Evolutionary conservation across 2,797 vertebrate species (phyloP).

Genomic region (Coregonus suidteri): DNA sequence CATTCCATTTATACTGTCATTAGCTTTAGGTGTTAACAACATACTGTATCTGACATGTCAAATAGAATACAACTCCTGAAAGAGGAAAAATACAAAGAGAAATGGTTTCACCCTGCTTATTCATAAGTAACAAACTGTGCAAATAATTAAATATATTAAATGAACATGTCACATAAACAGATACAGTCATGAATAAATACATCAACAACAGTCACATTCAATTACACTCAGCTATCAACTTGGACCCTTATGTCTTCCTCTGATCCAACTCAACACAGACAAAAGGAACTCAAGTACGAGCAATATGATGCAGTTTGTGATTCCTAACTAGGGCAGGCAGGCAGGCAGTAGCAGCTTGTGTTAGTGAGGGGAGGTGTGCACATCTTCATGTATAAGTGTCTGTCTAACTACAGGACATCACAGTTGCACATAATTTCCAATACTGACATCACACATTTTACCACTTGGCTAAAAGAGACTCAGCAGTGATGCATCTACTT

Average conservation of each 20-base stretch:
- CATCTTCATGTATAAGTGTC: slow-evolving; percentile 1
- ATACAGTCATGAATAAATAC: slow-evolving; percentile 52
- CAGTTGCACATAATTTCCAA: too few relatives aligned
- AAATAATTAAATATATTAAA: slow-evolving; percentile 33
- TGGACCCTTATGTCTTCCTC: slow-evolving; percentile 7
- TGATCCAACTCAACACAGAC: slow-evolving; percentile 31
- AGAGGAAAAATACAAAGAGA: slow-evolving; percentile 1
- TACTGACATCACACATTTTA: too few relatives aligned
- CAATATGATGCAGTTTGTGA: slow-evolving; percentile 57
- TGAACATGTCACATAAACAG: slow-evolving; percentile 42
- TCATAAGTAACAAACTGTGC: too few relatives aligned
- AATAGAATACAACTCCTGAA: not conserved
- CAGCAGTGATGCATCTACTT: not conserved
- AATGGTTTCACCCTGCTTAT: slow-evolving; percentile 51
- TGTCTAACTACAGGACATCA: not conserved
- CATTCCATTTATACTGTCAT: too few relatives aligned
- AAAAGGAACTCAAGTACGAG: slow-evolving; percentile 36
- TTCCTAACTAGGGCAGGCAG: slow-evolving; percentile 28
- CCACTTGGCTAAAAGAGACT: too few relatives aligned
- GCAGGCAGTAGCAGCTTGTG: slow-evolving; percentile 24
- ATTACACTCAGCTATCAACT: slow-evolving; percentile 45
- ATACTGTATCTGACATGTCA: not conserved
- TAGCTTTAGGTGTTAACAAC: not conserved
- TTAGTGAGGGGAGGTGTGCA: slow-evolving; percentile 10
- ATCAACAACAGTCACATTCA: slow-evolving; percentile 68